Evolutionary conservation across 2,113 vertebrate species (phyloP).

Genomic region (Thalassarche chlororhynchos): DNA sequence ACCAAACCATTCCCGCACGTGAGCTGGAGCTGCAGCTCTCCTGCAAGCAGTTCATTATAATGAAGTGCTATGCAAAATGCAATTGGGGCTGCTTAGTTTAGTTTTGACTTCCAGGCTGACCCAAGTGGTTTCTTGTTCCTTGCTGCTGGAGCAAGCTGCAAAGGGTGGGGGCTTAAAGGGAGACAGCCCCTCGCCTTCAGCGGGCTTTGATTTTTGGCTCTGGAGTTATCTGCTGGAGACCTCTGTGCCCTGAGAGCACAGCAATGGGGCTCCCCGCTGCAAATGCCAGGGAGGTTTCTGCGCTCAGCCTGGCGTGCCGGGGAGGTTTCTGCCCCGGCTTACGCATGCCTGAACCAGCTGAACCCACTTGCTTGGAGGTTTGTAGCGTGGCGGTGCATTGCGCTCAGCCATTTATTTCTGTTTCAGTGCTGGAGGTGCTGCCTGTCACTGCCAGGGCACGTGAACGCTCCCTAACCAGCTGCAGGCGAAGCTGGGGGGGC

Average conservation of each 20-base stretch:
- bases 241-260: background rate
- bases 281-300: background rate
- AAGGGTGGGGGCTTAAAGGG: background rate
- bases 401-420: background rate
- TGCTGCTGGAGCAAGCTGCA: background rate
- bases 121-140: background rate
- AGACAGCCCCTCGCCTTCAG: background rate
- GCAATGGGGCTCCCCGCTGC: background rate
- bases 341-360: background rate
- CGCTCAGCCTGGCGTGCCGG: fast-evolving
- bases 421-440: background rate
- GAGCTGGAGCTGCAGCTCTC: background rate
- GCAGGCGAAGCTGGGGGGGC: background rate
- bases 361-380: background rate
- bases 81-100: background rate
- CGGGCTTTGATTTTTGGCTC: background rate
- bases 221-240: background rate
- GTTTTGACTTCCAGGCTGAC: background rate
- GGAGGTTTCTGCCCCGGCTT: fast-evolving
- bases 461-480: background rate
- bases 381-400: background rate
- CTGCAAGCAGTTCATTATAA: background rate
- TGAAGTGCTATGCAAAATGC: background rate
- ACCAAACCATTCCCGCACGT: background rate
- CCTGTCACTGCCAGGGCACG: fast-evolving